A percentile compares a stretch with the other conserved stretches of the same genome.
These are phyloP conservation scores for Leiothrix lutea DNA, from an alignment of 2,113 vertebrate species.

Conservation along the genomic window DNA sequence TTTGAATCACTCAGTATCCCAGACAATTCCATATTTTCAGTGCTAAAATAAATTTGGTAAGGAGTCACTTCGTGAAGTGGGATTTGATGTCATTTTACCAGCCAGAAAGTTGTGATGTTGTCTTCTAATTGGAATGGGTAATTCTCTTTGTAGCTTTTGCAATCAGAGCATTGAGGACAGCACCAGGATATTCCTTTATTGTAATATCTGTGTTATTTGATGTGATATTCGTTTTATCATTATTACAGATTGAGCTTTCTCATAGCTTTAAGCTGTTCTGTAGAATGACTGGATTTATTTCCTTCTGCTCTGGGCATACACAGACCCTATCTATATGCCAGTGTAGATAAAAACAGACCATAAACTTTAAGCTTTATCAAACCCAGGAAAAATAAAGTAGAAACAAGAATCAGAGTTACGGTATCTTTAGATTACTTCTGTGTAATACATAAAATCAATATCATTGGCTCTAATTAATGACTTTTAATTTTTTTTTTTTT, in stretches of 20 bases:
- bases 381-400: neutral
- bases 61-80: neutral
- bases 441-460: neutral
- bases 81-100: neutral
- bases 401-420: neutral
- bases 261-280: neutral
- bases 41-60: neutral
- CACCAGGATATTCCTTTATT: neutral
- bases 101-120: neutral
- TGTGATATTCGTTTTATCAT: neutral
- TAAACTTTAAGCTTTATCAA: neutral
- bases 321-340: neutral
- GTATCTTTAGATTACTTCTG: neutral
- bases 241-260: neutral
- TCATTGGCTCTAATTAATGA: neutral
- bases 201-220: neutral
- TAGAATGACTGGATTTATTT: constrained; percentile 3
- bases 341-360: neutral
- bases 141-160: neutral
- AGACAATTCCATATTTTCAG: neutral
- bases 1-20: neutral
- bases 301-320: neutral
- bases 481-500: neutral
- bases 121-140: neutral
- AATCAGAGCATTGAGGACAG: neutral